A percentile compares a stretch with the other conserved stretches of the same genome.
These are phyloP conservation scores for Austrofundulus limnaeus DNA, from an alignment of 2,113 vertebrate genomes.

Conservation along the genomic window DNA sequence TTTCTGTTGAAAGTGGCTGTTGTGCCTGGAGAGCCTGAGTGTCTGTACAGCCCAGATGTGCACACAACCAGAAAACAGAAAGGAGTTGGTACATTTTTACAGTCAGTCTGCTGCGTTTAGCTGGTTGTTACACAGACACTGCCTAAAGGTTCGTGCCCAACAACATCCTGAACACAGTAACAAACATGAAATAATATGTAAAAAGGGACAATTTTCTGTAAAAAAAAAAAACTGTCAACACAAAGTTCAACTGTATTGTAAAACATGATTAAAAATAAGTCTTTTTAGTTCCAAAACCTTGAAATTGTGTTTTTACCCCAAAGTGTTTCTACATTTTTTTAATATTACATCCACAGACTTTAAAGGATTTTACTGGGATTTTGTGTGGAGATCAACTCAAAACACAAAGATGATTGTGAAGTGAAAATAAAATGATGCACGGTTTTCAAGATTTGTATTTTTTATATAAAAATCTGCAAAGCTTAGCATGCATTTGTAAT, in stretches of 20 bases:
- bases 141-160: neutral
- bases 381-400: too few relatives aligned
- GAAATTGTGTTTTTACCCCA: too few relatives aligned
- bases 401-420: too few relatives aligned
- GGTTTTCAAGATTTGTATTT: too few relatives aligned
- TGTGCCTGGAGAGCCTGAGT: neutral
- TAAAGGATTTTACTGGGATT: too few relatives aligned
- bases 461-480: too few relatives aligned
- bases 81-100: neutral
- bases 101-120: neutral
- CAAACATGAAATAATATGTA: neutral
- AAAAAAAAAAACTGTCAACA: neutral
- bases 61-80: conserved; percentile 3
- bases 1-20: neutral
- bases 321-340: too few relatives aligned
- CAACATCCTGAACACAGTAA: neutral
- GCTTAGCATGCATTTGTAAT: too few relatives aligned
- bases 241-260: neutral
- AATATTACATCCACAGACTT: too few relatives aligned
- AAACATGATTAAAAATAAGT: neutral
- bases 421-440: too few relatives aligned
- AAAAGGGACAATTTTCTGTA: neutral
- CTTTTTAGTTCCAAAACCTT: neutral
- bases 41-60: conserved; percentile 2
- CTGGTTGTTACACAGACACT: neutral